A percentile compares a stretch with the other conserved stretches of the same genome.
phyloP scores from a whole-genome alignment of 1,140 invertebrate genomes.

The Lordiphosa mommai region DNA sequence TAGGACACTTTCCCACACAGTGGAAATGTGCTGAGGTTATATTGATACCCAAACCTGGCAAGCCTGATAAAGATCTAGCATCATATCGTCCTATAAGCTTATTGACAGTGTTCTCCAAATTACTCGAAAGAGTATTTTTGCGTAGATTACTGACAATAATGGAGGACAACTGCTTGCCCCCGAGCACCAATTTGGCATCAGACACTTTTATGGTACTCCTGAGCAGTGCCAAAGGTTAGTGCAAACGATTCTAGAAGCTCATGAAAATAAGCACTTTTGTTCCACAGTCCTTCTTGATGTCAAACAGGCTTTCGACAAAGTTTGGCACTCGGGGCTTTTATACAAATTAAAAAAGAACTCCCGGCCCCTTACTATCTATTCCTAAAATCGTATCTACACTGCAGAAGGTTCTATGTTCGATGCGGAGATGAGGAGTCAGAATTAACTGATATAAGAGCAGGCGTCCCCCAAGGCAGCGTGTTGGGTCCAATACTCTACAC shows the following conservation, averaged over 20 bases:
- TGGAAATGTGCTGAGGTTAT: slow-evolving; percentile 15
- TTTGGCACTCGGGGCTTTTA: neutral
- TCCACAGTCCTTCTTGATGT: too few relatives aligned
- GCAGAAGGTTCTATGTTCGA: too few relatives aligned
- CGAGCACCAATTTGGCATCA: neutral
- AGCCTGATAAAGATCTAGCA: neutral
- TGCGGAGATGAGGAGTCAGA: neutral
- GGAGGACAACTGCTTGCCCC: too few relatives aligned
- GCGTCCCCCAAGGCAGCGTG: neutral
- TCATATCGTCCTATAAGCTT: neutral
- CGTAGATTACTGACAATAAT: too few relatives aligned
- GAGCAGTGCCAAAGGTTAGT: neutral
- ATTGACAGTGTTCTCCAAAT: neutral
- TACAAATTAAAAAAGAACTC: too few relatives aligned
- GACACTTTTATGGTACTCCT: neutral
- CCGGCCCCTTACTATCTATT: too few relatives aligned
- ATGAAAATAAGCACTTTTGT: too few relatives aligned
- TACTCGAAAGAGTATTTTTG: too few relatives aligned
- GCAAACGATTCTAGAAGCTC: too few relatives aligned
- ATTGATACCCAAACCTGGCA: slow-evolving; percentile 4
- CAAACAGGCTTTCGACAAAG: neutral
- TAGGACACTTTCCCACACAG: slow-evolving; percentile 4
- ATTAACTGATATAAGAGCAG: neutral
- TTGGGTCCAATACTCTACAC: neutral
- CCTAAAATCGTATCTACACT: too few relatives aligned